These are phyloP conservation scores for Aurelia aurita complex sp. Pacific DNA, from an alignment of 30 jellyfish, hydroid and myxozoan species.

Conservation along the genomic window DNA sequence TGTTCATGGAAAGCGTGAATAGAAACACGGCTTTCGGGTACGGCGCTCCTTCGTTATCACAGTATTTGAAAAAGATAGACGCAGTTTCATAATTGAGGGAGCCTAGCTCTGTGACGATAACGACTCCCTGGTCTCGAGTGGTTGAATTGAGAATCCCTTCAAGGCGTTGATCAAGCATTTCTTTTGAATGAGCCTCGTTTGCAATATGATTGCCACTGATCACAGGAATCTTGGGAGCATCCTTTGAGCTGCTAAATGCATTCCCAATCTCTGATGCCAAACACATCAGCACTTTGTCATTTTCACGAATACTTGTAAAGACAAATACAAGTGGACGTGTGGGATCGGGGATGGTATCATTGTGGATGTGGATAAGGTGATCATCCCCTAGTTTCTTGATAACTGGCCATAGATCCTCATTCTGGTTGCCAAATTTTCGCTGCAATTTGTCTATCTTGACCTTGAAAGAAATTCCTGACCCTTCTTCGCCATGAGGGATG, in stretches of 20 bases:
- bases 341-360: not conserved
- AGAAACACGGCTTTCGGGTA: slow-evolving; percentile 52
- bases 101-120: slow-evolving; percentile 36
- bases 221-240: not conserved
- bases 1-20: slow-evolving; percentile 24
- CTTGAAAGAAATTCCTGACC: not conserved
- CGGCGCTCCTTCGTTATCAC: slow-evolving; percentile 71
- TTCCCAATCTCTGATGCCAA: slow-evolving; percentile 29
- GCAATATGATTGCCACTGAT: slow-evolving; percentile 46
- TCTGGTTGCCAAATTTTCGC: slow-evolving; percentile 25
- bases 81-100: slow-evolving; percentile 42
- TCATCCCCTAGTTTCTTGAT: slow-evolving; percentile 23
- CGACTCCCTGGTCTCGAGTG: not conserved
- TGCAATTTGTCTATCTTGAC: slow-evolving; percentile 1
- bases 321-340: slow-evolving; percentile 50
- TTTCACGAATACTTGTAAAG: slow-evolving; percentile 9
- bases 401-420: slow-evolving; percentile 21
- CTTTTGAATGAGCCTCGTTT: slow-evolving; percentile 12
- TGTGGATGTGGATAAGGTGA: slow-evolving; percentile 8
- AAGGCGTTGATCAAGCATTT: slow-evolving; percentile 21
- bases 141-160: not conserved
- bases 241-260: slow-evolving; percentile 12
- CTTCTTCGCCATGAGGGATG: not conserved
- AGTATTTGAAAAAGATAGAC: slow-evolving; percentile 50
- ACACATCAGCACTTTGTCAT: slow-evolving; percentile 35